Percentiles rank a stretch among this genome's conserved stretches.
These are phyloP conservation scores for Papilio elwesi DNA, from an alignment of 2,888 invertebrate species.

Conservation along the genomic window DNA sequence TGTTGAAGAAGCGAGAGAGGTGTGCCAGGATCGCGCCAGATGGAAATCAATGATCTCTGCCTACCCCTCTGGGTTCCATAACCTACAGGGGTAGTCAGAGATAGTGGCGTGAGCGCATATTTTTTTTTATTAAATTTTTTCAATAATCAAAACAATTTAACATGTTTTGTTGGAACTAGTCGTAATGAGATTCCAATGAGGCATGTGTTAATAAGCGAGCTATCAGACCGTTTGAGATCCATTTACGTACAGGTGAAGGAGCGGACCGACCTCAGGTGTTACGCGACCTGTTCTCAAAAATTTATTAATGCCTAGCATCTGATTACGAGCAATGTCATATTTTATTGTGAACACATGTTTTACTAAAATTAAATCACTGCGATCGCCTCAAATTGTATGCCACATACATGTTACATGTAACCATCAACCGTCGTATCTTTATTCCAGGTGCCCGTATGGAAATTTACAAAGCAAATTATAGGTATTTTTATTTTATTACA, in stretches of 20 bases:
- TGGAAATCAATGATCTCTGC: no score
- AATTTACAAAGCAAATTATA: background rate
- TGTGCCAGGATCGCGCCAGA: no score
- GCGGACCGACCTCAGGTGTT: background rate
- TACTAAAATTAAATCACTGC: constrained; percentile 5
- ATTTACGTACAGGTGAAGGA: constrained; percentile 2
- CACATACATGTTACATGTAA: background rate
- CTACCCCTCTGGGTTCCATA: no score
- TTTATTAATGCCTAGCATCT: background rate
- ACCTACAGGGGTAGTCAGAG: no score
- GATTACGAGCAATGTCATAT: background rate
- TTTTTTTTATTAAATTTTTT: no score
- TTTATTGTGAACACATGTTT: constrained; percentile 1
- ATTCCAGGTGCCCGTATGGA: background rate
- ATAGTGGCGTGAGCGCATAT: no score
- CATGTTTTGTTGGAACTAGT: no score
- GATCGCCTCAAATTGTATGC: background rate
- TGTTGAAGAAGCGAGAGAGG: no score
- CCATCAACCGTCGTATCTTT: background rate
- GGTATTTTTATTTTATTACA: no score
- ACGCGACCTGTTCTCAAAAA: constrained; percentile 16
- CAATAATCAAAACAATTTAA: no score
- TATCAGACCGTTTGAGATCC: background rate
- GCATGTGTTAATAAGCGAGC: background rate
- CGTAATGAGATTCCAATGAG: background rate